These are phyloP conservation scores for Lepus europaeus DNA, from an alignment of 2,113 vertebrate genomes.

Conservation along the genomic window DNA sequence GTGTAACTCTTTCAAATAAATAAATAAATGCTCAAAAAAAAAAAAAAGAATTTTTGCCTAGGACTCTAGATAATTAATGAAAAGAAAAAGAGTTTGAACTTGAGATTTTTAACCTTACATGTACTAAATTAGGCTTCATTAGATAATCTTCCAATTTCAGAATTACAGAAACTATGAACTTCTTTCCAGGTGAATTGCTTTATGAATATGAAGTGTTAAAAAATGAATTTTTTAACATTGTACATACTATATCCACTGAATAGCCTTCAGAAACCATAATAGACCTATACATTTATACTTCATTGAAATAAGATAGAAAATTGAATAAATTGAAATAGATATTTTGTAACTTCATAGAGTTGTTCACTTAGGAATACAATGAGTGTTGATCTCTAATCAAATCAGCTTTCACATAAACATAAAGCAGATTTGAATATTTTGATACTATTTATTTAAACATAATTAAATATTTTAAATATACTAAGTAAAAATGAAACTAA, in stretches of 20 bases:
- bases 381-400: background rate
- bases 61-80: constrained; percentile 38
- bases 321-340: constrained; percentile 37
- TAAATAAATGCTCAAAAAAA: background rate
- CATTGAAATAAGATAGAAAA: constrained; percentile 14
- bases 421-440: background rate
- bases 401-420: background rate
- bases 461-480: constrained; percentile 39
- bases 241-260: constrained; percentile 56
- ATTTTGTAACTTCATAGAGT: constrained; percentile 35
- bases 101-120: background rate
- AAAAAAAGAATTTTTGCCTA: background rate
- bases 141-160: background rate
- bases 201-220: background rate
- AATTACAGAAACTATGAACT: constrained; percentile 4
- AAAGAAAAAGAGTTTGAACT: constrained; percentile 54
- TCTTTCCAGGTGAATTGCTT: background rate
- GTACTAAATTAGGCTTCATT: background rate
- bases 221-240: constrained; percentile 2
- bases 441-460: constrained; percentile 5
- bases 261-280: background rate
- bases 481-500: constrained; percentile 7
- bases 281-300: background rate
- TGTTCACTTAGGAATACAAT: constrained; percentile 32
- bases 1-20: too few species aligned